These are phyloP conservation scores for Melanotaenia duboulayi DNA, from an alignment of 2,113 vertebrate genomes.

Conservation along the genomic window DNA sequence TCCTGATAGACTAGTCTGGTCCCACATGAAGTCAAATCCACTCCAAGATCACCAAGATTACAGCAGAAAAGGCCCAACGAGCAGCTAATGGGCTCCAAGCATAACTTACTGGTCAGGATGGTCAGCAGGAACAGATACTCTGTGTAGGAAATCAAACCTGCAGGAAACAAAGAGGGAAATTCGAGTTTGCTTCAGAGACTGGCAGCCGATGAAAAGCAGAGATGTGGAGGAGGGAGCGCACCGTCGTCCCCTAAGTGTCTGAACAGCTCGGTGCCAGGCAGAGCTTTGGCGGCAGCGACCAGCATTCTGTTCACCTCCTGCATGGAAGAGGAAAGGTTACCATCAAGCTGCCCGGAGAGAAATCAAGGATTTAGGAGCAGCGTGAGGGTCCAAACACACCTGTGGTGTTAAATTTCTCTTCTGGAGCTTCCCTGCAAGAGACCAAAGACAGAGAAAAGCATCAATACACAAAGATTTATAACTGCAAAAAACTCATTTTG, in stretches of 20 bases:
- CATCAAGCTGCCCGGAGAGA: background rate
- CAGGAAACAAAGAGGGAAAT: slow-evolving; percentile 36
- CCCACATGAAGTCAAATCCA: background rate
- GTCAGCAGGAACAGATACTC: slow-evolving; percentile 98
- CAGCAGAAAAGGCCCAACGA: too few species aligned
- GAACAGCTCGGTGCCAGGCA: slow-evolving; percentile 87
- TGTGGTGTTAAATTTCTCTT: slow-evolving; percentile 70
- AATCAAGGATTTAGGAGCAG: background rate
- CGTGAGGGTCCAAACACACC: slow-evolving; percentile 52
- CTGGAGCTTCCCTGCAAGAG: slow-evolving; percentile 74
- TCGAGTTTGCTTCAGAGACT: background rate
- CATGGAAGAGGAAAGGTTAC: background rate
- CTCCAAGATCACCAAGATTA: background rate
- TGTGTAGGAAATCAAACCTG: slow-evolving; percentile 97
- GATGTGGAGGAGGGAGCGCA: slow-evolving; percentile 64
- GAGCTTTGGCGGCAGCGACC: slow-evolving; percentile 77
- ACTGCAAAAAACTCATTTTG: too few species aligned
- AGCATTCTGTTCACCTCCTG: slow-evolving; percentile 88
- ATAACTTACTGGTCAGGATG: slow-evolving; percentile 94
- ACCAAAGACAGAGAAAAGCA: background rate
- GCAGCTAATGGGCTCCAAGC: background rate
- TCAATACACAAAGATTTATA: too few species aligned
- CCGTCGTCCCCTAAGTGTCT: slow-evolving; percentile 93
- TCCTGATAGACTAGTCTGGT: too few species aligned
- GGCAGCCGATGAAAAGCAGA: background rate